A percentile compares a stretch with the other conserved stretches of the same genome.
Evolutionary conservation across 2,113 vertebrate species (phyloP).

Genomic region (Mus pahari): DNA sequence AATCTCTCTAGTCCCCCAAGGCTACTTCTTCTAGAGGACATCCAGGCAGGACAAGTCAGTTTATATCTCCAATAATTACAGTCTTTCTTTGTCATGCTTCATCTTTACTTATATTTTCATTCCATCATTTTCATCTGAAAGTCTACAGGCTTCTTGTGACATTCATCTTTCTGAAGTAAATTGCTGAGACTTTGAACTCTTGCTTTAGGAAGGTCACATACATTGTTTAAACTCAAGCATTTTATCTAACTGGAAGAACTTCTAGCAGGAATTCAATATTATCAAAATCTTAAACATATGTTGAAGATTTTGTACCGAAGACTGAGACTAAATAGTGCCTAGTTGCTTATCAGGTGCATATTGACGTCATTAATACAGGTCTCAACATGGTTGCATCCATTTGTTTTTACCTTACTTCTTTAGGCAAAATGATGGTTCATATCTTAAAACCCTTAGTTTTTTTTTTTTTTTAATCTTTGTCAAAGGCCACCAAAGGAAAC

Average conservation of each 20-base stretch:
- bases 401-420: background rate
- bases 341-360: background rate
- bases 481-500: background rate
- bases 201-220: background rate
- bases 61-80: background rate
- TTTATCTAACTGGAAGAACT: background rate
- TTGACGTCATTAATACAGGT: background rate
- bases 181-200: background rate
- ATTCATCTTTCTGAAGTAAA: slow-evolving; percentile 33
- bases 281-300: slow-evolving; percentile 2
- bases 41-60: background rate
- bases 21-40: background rate
- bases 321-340: background rate
- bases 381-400: slow-evolving; percentile 14
- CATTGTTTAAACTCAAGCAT: background rate
- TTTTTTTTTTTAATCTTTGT: background rate
- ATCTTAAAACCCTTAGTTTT: background rate
- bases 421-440: background rate
- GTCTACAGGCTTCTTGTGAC: background rate
- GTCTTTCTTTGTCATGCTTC: background rate
- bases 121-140: background rate
- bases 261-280: background rate
- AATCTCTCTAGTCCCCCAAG: background rate
- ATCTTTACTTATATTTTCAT: background rate
- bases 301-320: slow-evolving; percentile 38